Base-by-base conservation (phyloP, 2,797 vertebrate species). In the Silurus aristotelis region DNA sequence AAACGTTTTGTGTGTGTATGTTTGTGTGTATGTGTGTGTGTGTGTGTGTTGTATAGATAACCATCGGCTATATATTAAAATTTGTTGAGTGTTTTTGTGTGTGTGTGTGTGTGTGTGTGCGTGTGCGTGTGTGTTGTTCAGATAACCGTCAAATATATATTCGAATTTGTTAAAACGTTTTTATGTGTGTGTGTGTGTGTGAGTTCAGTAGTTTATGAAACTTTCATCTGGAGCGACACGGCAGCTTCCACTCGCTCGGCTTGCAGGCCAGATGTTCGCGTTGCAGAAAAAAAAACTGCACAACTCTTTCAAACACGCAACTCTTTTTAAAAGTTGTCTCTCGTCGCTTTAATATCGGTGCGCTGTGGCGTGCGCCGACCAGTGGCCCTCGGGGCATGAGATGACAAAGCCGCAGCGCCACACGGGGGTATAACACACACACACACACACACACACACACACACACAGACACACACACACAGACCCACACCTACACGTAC, bases 251-350 rank as follows among this genome's bases (percentile, higher is more conserved):
- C 64, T 84, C 55, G 15, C 48, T 52, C 48, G 20, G 38, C 25
- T 79, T 76, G 55, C 46, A 25, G 70, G 79, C 80, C 80, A 79
- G 73, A 64, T 79, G 85, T 83, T 70, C 75, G 20, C 60, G 46
- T 60, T 9, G 48, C 48, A 10, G 10, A 52, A 52, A 52, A 52
- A 46, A 70, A 79, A 70, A 64, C 63, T 72, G 68, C 68, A 80
- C 77, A 61, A 73, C 84, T 81, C 81, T 83, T 83, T 83, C 84
- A 81, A 85, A 85, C 78, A 43, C 84, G 43, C 55, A 83, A 83
- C 85, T 70, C 80, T 72, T 85, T 83, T 71, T 72, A 78, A 83
- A 86, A 86, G 85, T 86, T 85, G 70, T 85, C 83, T 85, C 76
- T 79, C 70, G 10, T 71, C 46, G 85, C 85, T 86, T 86, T 86